Evolutionary conservation across 2,797 vertebrate genomes (phyloP), one percentile per base, ranked within the genome.

Genomic region (Spheniscus humboldti): DNA sequence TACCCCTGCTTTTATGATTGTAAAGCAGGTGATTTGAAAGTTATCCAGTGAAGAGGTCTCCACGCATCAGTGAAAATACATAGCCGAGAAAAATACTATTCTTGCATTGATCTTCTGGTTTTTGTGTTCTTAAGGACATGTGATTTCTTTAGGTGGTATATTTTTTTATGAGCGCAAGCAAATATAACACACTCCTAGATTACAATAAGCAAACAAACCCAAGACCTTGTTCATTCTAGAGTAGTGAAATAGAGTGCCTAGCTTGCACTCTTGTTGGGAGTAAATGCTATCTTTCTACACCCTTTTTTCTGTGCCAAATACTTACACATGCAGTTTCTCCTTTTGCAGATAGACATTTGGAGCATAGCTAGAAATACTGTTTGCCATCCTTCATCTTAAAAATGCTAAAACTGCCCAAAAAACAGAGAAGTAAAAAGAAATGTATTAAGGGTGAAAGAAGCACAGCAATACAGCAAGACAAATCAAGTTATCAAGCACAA

Each of bases 381-480:
- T 74, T 86, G 13, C 73, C 30, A 13, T 81, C 57, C 67, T 97
- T 96, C 89, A 72, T 78, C 79, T 95, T 96, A 89, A 93, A 94
- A 94, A 84, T 95, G 88, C 80, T 95, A 90, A 96, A 92, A 88
- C 84, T 92, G 76, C 88, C 88, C 33, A 9, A 92, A 96, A 95
- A 63, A 0, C 13, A 93, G 86, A 95, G 71, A 85, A 89, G 9
- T 93, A 57, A 55, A 78, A 82, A 82, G 66, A 35, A 86, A 62
- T 92, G 13, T 3, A 64, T 5, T 79, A n/a, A 92, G 74, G 63
- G 52, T 91, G 83, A 86, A 90, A 85, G 86, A 25, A 77, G 37
- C 31, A 25, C 16, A 59, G 69, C 50, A 35, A 7, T 66, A 37
- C 17, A 25, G 20, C 81, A 75, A 89, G 81, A 64, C 50, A 69